Conservation (phyloP, 2,113 vertebrate species). For the Psammodynastes pulverulentus region DNA sequence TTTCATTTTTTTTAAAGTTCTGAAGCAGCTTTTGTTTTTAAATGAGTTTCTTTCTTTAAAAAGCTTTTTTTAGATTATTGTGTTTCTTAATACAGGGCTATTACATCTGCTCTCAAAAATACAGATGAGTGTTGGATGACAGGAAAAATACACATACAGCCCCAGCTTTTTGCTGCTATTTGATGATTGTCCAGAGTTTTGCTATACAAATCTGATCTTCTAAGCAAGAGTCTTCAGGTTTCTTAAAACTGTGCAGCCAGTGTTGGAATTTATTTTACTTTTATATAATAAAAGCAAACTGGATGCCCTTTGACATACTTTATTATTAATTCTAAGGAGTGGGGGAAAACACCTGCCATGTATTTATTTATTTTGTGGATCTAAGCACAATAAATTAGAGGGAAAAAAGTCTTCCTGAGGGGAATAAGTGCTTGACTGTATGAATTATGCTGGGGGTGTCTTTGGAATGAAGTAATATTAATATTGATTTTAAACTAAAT, state of each 20-base stretch:
- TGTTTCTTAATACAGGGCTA: slow-evolving; percentile 66
- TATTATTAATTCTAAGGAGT: slow-evolving; percentile 37
- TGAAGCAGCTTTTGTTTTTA: slow-evolving; percentile 35
- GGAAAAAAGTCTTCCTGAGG: background rate
- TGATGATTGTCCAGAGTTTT: background rate
- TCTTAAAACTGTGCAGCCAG: slow-evolving; percentile 33
- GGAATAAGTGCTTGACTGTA: background rate
- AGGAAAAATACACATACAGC: background rate
- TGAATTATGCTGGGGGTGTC: background rate
- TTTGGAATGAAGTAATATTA: background rate
- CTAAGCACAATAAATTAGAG: slow-evolving; percentile 4
- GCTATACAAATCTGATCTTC: background rate
- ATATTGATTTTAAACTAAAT: background rate
- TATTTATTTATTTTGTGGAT: slow-evolving; percentile 25
- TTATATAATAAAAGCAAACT: slow-evolving; percentile 43
- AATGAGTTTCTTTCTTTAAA: slow-evolving; percentile 45
- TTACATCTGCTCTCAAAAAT: background rate
- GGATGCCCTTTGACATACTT: slow-evolving; percentile 19
- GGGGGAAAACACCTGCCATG: background rate
- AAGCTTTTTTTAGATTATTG: slow-evolving; percentile 40
- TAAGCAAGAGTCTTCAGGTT: background rate
- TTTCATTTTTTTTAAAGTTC: background rate
- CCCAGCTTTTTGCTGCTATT: background rate
- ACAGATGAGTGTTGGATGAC: background rate
- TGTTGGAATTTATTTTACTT: slow-evolving; percentile 43